Evolutionary conservation across 2,888 invertebrate species (phyloP).

Genomic region (Tholera decimalis): DNA sequence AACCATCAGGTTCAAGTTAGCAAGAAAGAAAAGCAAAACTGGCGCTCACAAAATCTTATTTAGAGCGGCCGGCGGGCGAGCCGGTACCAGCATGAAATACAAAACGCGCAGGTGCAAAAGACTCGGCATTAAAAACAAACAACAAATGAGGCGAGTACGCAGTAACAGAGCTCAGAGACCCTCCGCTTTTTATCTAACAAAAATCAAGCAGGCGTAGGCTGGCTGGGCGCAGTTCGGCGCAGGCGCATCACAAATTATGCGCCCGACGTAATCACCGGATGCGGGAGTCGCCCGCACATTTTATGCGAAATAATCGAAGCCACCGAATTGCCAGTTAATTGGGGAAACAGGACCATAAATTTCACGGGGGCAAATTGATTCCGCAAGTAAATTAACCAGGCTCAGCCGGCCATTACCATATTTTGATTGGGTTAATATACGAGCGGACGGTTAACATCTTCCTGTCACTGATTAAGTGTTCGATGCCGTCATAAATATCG

Average conservation of each 20-base stretch:
- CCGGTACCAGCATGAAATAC: constrained; percentile 77
- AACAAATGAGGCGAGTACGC: constrained; percentile 79
- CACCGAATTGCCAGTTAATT: constrained; percentile 91
- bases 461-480: constrained; percentile 84
- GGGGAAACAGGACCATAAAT: constrained; percentile 89
- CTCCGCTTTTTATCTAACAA: constrained; percentile 87
- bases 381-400: constrained; percentile 77
- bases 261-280: constrained; percentile 89
- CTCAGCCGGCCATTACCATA: constrained; percentile 82
- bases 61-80: constrained; percentile 66
- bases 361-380: constrained; percentile 87
- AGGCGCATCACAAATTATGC: constrained; percentile 90
- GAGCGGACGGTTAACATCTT: constrained; percentile 82
- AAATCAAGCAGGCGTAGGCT: constrained; percentile 80
- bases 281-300: constrained; percentile 90
- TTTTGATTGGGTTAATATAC: constrained; percentile 88
- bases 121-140: constrained; percentile 84
- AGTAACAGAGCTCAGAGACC: constrained; percentile 61
- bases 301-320: constrained; percentile 90
- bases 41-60: constrained; percentile 78
- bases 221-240: constrained; percentile 77
- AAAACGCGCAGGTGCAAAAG: constrained; percentile 88
- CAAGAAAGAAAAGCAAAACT: constrained; percentile 72
- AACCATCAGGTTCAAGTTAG: constrained; percentile 67
- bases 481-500: constrained; percentile 79